phyloP scores from a whole-genome alignment of 2,888 invertebrate genomes.

The Hypsopygia costalis region DNA sequence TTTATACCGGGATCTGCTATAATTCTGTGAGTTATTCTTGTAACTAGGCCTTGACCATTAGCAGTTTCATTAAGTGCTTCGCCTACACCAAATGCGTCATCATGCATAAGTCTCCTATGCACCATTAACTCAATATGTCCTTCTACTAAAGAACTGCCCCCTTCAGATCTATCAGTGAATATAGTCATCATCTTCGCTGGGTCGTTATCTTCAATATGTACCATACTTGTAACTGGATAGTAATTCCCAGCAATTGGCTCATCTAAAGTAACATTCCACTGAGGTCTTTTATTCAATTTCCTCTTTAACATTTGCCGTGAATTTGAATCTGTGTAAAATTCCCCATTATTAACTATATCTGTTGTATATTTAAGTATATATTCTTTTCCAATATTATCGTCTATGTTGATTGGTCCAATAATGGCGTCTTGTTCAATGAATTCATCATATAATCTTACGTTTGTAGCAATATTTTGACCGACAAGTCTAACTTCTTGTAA shows the following conservation, averaged over 20 bases:
- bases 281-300: slow-evolving; percentile 84
- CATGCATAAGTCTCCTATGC: slow-evolving; percentile 90
- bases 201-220: slow-evolving; percentile 81
- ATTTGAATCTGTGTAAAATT: slow-evolving; percentile 96
- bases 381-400: slow-evolving; percentile 88
- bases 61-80: slow-evolving; percentile 94
- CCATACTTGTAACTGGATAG: slow-evolving; percentile 93
- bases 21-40: slow-evolving; percentile 83
- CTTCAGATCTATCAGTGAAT: slow-evolving; percentile 90
- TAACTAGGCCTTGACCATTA: slow-evolving; percentile 84
- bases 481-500: slow-evolving; percentile 54
- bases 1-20: slow-evolving; percentile 44
- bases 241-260: slow-evolving; percentile 94
- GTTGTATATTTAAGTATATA: slow-evolving; percentile 87
- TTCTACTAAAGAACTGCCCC: slow-evolving; percentile 87
- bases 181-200: slow-evolving; percentile 72
- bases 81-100: slow-evolving; percentile 96
- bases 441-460: slow-evolving; percentile 36
- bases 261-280: slow-evolving; percentile 84
- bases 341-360: slow-evolving; percentile 79
- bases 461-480: slow-evolving; percentile 25
- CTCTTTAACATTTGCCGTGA: slow-evolving; percentile 92
- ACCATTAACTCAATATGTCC: slow-evolving; percentile 92
- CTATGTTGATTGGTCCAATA: slow-evolving; percentile 87
- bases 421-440: slow-evolving; percentile 87